Base-by-base conservation (phyloP, 2,113 vertebrate species). In the Oryzias curvinotus region DNA sequence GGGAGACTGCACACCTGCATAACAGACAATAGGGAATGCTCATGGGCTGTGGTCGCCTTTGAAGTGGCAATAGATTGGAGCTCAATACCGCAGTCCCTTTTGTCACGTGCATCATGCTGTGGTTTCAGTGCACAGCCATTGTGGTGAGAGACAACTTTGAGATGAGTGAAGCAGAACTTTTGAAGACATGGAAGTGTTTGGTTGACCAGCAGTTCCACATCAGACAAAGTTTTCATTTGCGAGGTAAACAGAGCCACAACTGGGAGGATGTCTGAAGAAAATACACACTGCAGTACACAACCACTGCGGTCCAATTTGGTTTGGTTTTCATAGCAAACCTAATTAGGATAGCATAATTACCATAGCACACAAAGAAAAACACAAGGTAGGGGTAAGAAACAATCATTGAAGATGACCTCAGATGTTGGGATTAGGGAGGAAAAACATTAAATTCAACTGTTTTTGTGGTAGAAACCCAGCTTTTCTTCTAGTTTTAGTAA, bases 1-100 rank as follows among this genome's bases (percentile, higher is more conserved):
- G 71, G 62, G 62, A 86, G 67, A 71, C 57, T 71, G 73, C 80
- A 62, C 92, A 93, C 91, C 92, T 92, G 91, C 83, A 62, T 66
- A 7, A 12, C 66, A 79, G 80, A 89, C 89, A 90, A 89, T 85
- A 51, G 64, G 14, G 56, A 42, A 44, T 19, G 36, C 77, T 85
- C 62, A 78, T 71, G 75, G 80, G 85, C 62, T 64, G 74, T 69
- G 62, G 46, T 36, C 56, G 56, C 65, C 87, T 92, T 92, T 92
- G 89, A 93, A 90, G 90, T 88, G 81, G 81, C 65, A 67, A 75
- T 64, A 78, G 87, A 73, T 73, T 52, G 55, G 70, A 84, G 71
- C 64, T 75, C 78, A 62, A 72, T 72, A 72, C 74, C 80, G 46
- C 52, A 41, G 75, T 71, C 60, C 28, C 65, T 69, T 78, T 77